Conservation (phyloP, 1,140 invertebrate genomes). For the Drosophila rufa region DNA sequence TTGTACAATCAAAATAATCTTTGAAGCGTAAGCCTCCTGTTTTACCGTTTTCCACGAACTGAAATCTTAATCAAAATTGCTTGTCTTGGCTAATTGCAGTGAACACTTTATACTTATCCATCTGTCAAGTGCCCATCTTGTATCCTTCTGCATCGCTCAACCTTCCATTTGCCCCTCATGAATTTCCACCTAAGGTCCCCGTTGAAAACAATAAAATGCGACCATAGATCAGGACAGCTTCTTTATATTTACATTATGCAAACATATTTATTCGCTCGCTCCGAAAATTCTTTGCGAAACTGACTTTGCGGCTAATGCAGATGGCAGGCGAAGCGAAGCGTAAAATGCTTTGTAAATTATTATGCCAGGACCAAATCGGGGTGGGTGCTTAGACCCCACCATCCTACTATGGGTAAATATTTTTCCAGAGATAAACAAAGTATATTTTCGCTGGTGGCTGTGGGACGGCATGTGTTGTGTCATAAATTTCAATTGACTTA, state of each 20-base stretch:
- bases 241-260: slow-evolving; percentile 58
- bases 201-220: slow-evolving; percentile 6
- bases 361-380: slow-evolving; percentile 35
- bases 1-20: too few species aligned
- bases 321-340: slow-evolving; percentile 77
- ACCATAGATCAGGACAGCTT: slow-evolving; percentile 54
- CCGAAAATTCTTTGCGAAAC: slow-evolving; percentile 36
- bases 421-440: slow-evolving; percentile 60
- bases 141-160: slow-evolving; percentile 5
- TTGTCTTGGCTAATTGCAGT: neutral
- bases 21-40: neutral
- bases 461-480: slow-evolving; percentile 34
- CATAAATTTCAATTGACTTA: slow-evolving; percentile 79
- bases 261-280: slow-evolving; percentile 45
- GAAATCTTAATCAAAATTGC: too few species aligned
- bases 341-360: slow-evolving; percentile 79
- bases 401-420: slow-evolving; percentile 48
- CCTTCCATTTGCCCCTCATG: neutral
- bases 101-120: neutral
- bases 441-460: slow-evolving; percentile 13
- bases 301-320: slow-evolving; percentile 77
- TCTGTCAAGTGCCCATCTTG: slow-evolving; percentile 9
- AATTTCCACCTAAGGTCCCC: neutral
- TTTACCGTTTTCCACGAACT: too few species aligned
- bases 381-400: slow-evolving; percentile 10